Conservation (phyloP, 2,888 invertebrate species). For the Xanthorhoe designata region DNA sequence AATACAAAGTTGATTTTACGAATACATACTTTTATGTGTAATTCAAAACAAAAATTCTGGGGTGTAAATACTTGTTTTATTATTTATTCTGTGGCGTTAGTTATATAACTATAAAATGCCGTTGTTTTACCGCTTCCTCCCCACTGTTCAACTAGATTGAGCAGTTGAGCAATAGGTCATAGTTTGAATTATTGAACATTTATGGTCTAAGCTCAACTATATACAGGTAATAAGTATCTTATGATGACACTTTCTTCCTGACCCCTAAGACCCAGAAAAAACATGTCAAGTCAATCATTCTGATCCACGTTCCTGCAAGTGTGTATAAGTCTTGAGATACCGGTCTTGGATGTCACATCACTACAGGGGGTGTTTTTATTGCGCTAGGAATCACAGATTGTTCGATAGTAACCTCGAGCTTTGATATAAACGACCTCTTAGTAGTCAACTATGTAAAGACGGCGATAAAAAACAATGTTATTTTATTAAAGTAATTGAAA, state of each 20-base stretch:
- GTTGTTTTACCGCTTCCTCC: too few species aligned
- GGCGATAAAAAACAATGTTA: constrained; percentile 46
- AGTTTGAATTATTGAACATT: too few species aligned
- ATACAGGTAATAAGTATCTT: too few species aligned
- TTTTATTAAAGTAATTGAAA: constrained; percentile 39
- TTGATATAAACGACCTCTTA: constrained; percentile 49
- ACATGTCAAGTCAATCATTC: not conserved
- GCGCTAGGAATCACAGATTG: constrained; percentile 50
- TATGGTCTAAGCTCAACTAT: too few species aligned
- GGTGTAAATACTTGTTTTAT: too few species aligned
- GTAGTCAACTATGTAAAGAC: constrained; percentile 44
- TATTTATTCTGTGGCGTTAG: too few species aligned
- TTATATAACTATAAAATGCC: too few species aligned
- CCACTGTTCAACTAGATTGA: too few species aligned
- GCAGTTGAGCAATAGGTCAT: too few species aligned
- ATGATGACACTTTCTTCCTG: not conserved
- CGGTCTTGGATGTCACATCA: constrained; percentile 60
- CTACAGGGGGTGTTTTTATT: constrained; percentile 71
- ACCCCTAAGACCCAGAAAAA: not conserved
- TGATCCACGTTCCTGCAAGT: constrained; percentile 21
- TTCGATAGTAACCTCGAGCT: constrained; percentile 28
- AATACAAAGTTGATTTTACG: too few species aligned
- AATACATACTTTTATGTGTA: too few species aligned
- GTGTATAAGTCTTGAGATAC: constrained; percentile 40
- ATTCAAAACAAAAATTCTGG: too few species aligned